These are phyloP conservation scores for Cephonodes hylas DNA, from an alignment of 2,888 invertebrate genomes.

Conservation along the genomic window DNA sequence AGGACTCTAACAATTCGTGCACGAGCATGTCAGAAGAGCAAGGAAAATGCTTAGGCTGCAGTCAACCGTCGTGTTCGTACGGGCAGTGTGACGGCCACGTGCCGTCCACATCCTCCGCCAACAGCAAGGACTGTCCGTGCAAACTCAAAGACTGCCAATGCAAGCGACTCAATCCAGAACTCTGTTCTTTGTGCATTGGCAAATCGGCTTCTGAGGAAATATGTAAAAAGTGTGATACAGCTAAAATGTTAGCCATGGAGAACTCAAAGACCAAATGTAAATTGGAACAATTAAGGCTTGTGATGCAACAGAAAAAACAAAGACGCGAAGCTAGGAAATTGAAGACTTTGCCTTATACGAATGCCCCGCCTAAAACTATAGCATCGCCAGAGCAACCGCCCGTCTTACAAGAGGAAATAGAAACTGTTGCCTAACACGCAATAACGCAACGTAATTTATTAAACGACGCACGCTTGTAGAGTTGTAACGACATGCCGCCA, in stretches of 20 bases:
- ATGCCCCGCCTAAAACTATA: conserved; percentile 85
- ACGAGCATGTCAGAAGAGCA: conserved; percentile 41
- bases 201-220: conserved; percentile 37
- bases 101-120: conserved; percentile 31
- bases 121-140: conserved; percentile 36
- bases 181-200: conserved; percentile 45
- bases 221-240: conserved; percentile 74
- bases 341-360: conserved; percentile 84
- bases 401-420: conserved; percentile 89
- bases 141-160: conserved; percentile 45
- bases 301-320: conserved; percentile 94
- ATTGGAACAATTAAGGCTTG: conserved; percentile 91
- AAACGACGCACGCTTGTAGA: conserved; percentile 29
- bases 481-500: conserved; percentile 35
- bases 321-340: conserved; percentile 89
- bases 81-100: conserved; percentile 66
- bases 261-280: conserved; percentile 92
- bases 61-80: conserved; percentile 53
- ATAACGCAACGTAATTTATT: conserved; percentile 30
- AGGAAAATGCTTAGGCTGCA: conserved; percentile 54
- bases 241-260: conserved; percentile 82
- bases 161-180: conserved; percentile 39
- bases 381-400: conserved; percentile 89
- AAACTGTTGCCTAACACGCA: conserved; percentile 64
- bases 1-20: conserved; percentile 62